Base-by-base conservation (phyloP, 2,797 vertebrate species). In the Malurus leucopterus region DNA sequence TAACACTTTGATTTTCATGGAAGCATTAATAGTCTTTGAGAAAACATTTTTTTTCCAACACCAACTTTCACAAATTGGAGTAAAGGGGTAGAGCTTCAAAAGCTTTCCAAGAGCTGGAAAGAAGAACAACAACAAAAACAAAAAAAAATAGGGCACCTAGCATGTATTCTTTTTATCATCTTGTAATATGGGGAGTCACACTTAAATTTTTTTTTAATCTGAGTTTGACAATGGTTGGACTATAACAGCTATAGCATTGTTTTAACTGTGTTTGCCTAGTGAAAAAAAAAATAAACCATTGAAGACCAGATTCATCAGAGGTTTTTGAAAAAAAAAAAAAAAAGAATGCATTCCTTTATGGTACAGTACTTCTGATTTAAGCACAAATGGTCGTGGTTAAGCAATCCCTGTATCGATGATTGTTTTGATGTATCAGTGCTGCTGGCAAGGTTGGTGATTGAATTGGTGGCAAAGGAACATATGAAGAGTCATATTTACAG, bases 11-110 rank as follows among this genome's bases (percentile, higher is more conserved):
- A 58, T 83, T 90, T 90, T 80, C 70, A 32, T 1, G 4, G 75
- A 51, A 77, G 5, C 19, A 51, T 64, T 85, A 19, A 23, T 86
- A 82, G 62, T 77, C n/a, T 64, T 85, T 50, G 26, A 74, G 44
- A 75, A 91, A 87, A 72, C 6, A 49, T 76, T 84, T 92, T 53
- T 19, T 41, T 85, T 49, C 65, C n/a, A 84, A 55, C 23, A 64
- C 12, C 13, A 61, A 0, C 36, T 85, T 88, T 86, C 44, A 58
- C 47, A 51, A 74, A 64, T 74, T 72, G 18, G 12, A 77, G 9
- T 57, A 64, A 64, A 78, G 14, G 8, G 13, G 12, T 23, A 83
- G 41, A 65, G 15, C 29, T 69, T 69, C 29, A 44, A 64, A 88
- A 82, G 8, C 16, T 57, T 57, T 64, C 16, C 50, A 64, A 24